Base-by-base conservation (phyloP, 1,140 invertebrate genomes). In the Procambarus clarkii region DNA sequence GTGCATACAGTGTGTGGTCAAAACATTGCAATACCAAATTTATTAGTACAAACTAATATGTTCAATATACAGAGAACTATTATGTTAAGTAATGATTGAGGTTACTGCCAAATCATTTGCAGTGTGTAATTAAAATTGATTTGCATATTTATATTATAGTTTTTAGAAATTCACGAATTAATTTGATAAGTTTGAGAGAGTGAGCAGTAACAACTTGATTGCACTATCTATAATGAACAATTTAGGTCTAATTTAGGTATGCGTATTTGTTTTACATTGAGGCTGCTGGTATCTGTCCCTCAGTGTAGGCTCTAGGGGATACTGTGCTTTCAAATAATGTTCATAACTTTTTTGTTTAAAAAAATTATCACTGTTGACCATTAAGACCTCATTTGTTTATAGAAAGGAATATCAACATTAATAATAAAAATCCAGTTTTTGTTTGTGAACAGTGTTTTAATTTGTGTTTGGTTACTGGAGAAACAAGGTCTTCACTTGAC, bases 271-370 rank as follows among this genome's bases (percentile, higher is more conserved):
- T 54, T n/a, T 81, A 58, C 58, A 15, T 81, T 81, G 21, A 81
- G 79, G 79, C 79, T 81, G 79, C 79, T 81, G 79, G 79, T 81
- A 54, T 81, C 79, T 58, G 79, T 81, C 79, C n/a, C 48, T 54
- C 48, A 81, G 48, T 81, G 79, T 81, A 81, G 79, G 79, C 79
- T 81, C 79, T 81, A 54, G 79, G 21, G 79, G 54, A 58, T 81
- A 81, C 45, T 81, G 48, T 81, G 58, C 54, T 81, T 81, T 81
- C 21, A 81, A 21, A 81, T 54, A 74, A 74, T 34, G 34, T 34
- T 34, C 34, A 34, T 54, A 81, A 81, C 21, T 21, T 81, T 34
- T 34, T 81, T 81, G 48, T 81, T 81, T 54, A 2, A 48, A 54
- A n/a, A 24, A 54, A 54, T 54, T 58, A 48, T n/a, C 21, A 54